Conservation (phyloP, 2,888 invertebrate genomes). For the Trilocha varians region DNA sequence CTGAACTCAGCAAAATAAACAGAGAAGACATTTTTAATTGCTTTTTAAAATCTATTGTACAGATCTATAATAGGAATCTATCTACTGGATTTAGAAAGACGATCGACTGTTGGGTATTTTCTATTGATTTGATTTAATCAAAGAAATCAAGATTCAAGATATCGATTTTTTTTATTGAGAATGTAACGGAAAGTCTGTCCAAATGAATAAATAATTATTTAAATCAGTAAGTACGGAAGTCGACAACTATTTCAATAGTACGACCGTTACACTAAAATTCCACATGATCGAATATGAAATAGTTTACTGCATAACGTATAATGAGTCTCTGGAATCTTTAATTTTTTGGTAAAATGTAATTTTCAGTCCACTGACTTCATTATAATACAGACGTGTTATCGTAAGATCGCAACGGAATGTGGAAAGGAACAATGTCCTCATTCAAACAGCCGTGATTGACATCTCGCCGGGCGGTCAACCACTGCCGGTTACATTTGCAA, state of each 20-base stretch:
- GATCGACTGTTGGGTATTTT: too few species aligned
- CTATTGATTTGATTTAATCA: too few species aligned
- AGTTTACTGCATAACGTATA: constrained; percentile 26
- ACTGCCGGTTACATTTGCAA: constrained; percentile 24
- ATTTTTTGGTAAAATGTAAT: constrained; percentile 42
- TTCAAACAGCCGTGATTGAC: constrained; percentile 69
- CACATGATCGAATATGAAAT: constrained; percentile 42
- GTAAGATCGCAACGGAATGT: constrained; percentile 55
- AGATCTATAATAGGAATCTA: too few species aligned
- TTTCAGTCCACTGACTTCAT: constrained; percentile 55
- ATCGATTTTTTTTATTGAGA: neutral
- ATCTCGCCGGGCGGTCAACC: constrained; percentile 66
- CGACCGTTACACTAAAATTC: constrained; percentile 54
- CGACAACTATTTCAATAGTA: constrained; percentile 26
- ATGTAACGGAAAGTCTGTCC: neutral
- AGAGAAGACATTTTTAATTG: neutral
- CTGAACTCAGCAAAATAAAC: neutral
- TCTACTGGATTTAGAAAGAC: too few species aligned
- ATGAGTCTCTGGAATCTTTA: constrained; percentile 28
- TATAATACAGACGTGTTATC: constrained; percentile 57
- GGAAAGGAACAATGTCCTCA: constrained; percentile 58
- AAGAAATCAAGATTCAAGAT: neutral
- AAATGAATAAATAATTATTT: neutral
- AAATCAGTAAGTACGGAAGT: neutral
- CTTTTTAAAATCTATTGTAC: too few species aligned